Evolutionary conservation across 2,113 vertebrate genomes (phyloP).

Genomic region (Pollimyrus isidori): DNA sequence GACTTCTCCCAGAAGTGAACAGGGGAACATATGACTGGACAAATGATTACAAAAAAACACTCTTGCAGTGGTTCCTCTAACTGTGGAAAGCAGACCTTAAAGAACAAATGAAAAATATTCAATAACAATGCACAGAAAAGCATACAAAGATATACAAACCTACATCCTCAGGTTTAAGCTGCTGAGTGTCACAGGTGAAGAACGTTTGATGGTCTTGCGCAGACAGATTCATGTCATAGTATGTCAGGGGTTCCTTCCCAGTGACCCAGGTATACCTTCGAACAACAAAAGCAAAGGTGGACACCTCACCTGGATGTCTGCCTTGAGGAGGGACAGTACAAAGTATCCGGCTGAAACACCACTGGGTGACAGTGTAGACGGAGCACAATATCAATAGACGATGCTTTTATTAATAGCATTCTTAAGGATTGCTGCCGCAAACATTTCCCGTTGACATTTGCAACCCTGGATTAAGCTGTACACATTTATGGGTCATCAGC

Average conservation of each 20-base stretch:
- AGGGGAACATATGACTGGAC: neutral
- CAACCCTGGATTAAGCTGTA: neutral
- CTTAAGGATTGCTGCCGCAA: neutral
- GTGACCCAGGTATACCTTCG: conserved; percentile 95
- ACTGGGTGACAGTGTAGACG: neutral
- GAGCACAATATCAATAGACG: neutral
- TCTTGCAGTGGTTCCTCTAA: neutral
- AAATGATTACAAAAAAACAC: neutral
- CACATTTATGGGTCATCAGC: neutral
- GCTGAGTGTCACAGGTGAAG: conserved; percentile 90
- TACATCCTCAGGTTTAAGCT: conserved; percentile 82
- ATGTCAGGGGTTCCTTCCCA: conserved; percentile 92
- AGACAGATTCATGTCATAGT: conserved; percentile 98
- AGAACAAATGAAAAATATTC: neutral
- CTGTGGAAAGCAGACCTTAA: neutral
- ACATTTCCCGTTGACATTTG: neutral
- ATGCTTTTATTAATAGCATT: neutral
- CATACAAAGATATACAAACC: conserved; percentile 54
- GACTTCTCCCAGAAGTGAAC: neutral
- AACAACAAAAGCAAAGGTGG: neutral
- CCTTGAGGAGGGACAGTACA: neutral
- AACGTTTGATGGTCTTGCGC: conserved; percentile 98
- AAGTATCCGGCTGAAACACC: neutral
- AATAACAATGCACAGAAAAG: conserved; percentile 13
- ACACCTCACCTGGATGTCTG: neutral